phyloP scores from a whole-genome alignment of 2,888 invertebrate species.

The Stratiomys singularior region DNA sequence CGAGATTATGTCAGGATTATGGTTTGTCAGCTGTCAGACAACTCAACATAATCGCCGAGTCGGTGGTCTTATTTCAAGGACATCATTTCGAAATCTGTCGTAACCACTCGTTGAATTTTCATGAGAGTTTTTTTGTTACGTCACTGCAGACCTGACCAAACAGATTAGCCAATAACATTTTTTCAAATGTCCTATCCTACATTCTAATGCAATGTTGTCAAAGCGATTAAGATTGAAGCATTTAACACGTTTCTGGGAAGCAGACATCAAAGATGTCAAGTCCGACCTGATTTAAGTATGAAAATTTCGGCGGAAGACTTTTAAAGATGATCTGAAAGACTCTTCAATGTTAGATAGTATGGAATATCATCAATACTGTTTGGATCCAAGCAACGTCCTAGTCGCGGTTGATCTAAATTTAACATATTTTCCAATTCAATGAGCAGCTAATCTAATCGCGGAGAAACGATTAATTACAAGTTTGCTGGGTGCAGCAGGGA shows the following conservation, averaged over 20 bases:
- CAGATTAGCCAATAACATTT: not conserved
- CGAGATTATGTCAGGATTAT: constrained; percentile 33
- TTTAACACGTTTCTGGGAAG: constrained; percentile 16
- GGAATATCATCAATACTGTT: not conserved
- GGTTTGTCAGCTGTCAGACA: constrained; percentile 27
- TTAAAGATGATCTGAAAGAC: constrained; percentile 18
- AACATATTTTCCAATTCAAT: constrained; percentile 2
- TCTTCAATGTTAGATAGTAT: not conserved
- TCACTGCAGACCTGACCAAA: constrained; percentile 13
- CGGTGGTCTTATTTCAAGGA: constrained; percentile 35
- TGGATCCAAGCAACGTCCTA: not conserved
- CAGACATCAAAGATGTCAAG: not conserved
- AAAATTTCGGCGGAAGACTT: constrained; percentile 1
- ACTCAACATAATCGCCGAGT: constrained; percentile 2
- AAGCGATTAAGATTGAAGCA: constrained; percentile 11
- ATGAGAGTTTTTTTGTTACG: not conserved
- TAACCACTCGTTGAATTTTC: not conserved
- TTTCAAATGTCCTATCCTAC: constrained; percentile 13
- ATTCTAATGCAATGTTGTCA: constrained; percentile 11
- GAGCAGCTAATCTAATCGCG: constrained; percentile 9
- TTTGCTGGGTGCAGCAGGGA: not conserved
- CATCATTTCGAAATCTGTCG: constrained; percentile 28
- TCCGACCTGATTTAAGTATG: not conserved
- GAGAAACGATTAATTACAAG: not conserved
- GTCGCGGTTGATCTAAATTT: not conserved